Conservation (phyloP, 2,113 vertebrate genomes). For the Cyanoliseus patagonus region DNA sequence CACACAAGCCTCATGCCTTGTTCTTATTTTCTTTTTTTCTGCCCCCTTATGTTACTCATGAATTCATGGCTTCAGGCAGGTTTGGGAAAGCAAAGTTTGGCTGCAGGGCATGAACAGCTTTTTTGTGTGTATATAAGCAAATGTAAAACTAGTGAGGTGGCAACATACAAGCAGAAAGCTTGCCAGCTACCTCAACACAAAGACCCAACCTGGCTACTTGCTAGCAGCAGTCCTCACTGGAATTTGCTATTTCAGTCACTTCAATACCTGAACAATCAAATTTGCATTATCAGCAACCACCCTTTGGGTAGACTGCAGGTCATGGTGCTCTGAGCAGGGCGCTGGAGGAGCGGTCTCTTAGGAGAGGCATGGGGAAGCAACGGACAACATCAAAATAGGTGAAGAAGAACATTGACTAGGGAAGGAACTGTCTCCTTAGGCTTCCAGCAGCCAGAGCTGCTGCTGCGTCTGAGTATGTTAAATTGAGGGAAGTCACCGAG, state of each 20-base stretch:
- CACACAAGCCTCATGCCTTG: background rate
- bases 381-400: background rate
- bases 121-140: background rate
- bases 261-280: background rate
- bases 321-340: background rate
- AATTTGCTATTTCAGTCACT: background rate
- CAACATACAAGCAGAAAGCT: background rate
- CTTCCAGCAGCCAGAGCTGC: background rate
- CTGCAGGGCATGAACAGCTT: background rate
- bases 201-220: background rate
- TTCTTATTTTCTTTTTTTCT: background rate
- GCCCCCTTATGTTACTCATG: background rate
- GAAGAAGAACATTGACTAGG: background rate
- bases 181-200: background rate
- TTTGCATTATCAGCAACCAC: background rate
- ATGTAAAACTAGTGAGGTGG: background rate
- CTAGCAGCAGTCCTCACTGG: background rate
- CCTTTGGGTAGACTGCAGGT: background rate
- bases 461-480: background rate
- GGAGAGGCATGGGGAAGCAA: background rate
- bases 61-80: background rate
- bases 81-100: conserved; percentile 4
- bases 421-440: background rate
- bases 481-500: background rate
- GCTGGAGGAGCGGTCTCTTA: background rate